These are phyloP conservation scores for Subanguina moxae DNA, from an alignment of 1,140 invertebrate genomes.

Conservation along the genomic window DNA sequence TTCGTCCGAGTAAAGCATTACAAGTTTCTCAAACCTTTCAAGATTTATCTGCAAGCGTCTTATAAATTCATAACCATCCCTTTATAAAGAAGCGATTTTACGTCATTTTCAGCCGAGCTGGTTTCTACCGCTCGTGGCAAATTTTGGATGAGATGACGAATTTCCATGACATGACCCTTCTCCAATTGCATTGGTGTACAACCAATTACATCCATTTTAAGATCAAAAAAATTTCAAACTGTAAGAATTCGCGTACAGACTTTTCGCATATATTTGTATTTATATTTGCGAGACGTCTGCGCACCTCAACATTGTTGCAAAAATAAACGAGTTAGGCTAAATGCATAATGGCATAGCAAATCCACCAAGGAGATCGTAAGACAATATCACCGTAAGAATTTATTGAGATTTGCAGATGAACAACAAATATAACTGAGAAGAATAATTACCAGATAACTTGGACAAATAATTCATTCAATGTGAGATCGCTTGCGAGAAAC, in stretches of 20 bases:
- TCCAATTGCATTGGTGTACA: slow-evolving; percentile 32
- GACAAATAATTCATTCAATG: slow-evolving; percentile 6
- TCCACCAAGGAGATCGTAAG: not conserved
- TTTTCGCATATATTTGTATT: too few species aligned
- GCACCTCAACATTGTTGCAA: not conserved
- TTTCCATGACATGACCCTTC: slow-evolving; percentile 16
- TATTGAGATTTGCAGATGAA: not conserved
- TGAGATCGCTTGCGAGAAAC: slow-evolving; percentile 6
- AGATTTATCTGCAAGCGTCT: slow-evolving; percentile 1
- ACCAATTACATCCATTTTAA: slow-evolving; percentile 18
- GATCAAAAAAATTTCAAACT: too few species aligned
- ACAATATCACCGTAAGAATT: not conserved
- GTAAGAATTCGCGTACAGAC: not conserved
- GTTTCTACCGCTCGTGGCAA: not conserved
- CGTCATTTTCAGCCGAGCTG: not conserved
- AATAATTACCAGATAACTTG: not conserved
- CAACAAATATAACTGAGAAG: not conserved
- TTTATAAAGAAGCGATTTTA: not conserved
- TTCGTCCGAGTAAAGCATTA: slow-evolving; percentile 26
- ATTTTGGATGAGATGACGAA: slow-evolving; percentile 2
- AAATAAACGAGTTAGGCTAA: too few species aligned
- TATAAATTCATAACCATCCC: not conserved
- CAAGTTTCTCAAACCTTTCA: slow-evolving; percentile 25
- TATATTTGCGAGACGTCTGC: not conserved
- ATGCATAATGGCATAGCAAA: not conserved